These are phyloP conservation scores for Piscicola geometra DNA, from an alignment of 2,888 invertebrate species.

Conservation along the genomic window DNA sequence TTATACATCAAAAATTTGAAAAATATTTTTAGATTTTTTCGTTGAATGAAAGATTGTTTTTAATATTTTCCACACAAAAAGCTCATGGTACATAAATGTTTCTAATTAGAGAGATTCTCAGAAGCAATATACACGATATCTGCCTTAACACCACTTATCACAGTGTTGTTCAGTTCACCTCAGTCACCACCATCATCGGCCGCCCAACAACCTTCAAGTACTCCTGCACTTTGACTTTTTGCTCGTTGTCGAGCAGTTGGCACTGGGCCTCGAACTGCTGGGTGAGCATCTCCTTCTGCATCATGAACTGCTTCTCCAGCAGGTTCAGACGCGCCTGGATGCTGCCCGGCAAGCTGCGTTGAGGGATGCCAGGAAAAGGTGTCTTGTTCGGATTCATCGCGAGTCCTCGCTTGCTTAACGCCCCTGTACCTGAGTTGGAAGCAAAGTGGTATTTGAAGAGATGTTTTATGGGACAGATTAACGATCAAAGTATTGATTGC, in stretches of 20 bases:
- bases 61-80: too few relatives aligned
- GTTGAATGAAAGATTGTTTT: too few relatives aligned
- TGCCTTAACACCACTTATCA: too few relatives aligned
- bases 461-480: too few relatives aligned
- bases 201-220: conserved; percentile 47
- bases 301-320: conserved; percentile 52
- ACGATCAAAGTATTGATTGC: not conserved
- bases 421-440: not conserved
- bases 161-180: too few relatives aligned
- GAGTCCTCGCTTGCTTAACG: not conserved
- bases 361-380: not conserved
- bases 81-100: too few relatives aligned
- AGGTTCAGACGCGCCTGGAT: conserved; percentile 50
- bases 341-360: conserved; percentile 37
- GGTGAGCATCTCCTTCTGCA: conserved; percentile 51
- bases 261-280: conserved; percentile 53
- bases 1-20: too few relatives aligned
- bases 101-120: too few relatives aligned
- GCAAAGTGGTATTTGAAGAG: too few relatives aligned
- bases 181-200: too few relatives aligned
- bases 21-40: too few relatives aligned
- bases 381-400: not conserved
- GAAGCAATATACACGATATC: too few relatives aligned
- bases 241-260: conserved; percentile 51
- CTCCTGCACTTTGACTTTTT: conserved; percentile 53